These are phyloP conservation scores for Dallia pectoralis DNA, from an alignment of 2,797 vertebrate species.

Conservation along the genomic window DNA sequence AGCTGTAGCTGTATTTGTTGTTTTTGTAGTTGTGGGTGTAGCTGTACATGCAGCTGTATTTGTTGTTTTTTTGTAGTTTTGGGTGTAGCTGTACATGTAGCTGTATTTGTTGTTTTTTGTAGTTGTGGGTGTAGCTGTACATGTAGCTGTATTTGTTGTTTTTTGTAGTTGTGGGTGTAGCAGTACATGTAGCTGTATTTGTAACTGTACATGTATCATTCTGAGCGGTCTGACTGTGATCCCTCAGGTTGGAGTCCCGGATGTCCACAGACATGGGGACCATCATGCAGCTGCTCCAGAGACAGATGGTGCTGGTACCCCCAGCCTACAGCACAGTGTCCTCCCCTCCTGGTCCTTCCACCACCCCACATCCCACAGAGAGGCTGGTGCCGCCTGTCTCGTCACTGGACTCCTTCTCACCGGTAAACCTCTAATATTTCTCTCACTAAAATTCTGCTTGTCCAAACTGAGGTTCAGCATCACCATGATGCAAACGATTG, in stretches of 20 bases:
- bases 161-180: not conserved
- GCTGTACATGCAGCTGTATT: not conserved
- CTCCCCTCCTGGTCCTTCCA: constrained; percentile 56
- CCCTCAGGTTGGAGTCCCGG: constrained; percentile 79
- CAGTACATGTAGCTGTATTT: not conserved
- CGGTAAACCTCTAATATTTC: not conserved
- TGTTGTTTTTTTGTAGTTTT: too few species aligned
- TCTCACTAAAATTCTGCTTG: not conserved
- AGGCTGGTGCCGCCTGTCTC: constrained; percentile 43
- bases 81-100: not conserved
- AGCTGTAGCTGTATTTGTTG: not conserved
- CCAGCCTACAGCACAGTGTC: constrained; percentile 83
- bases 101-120: too few species aligned
- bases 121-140: not conserved
- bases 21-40: constrained; percentile 1
- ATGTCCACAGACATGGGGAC: constrained; percentile 78
- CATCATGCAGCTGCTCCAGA: constrained; percentile 85
- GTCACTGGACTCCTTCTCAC: constrained; percentile 25
- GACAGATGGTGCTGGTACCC: constrained; percentile 74
- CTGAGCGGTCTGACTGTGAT: not conserved
- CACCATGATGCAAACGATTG: not conserved
- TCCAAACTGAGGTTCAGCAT: not conserved
- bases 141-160: not conserved
- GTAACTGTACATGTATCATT: not conserved
- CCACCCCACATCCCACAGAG: constrained; percentile 25